Evolutionary conservation across 2,113 vertebrate genomes (phyloP), one percentile per base, ranked within the genome.

Genomic region (Bos indicus): DNA sequence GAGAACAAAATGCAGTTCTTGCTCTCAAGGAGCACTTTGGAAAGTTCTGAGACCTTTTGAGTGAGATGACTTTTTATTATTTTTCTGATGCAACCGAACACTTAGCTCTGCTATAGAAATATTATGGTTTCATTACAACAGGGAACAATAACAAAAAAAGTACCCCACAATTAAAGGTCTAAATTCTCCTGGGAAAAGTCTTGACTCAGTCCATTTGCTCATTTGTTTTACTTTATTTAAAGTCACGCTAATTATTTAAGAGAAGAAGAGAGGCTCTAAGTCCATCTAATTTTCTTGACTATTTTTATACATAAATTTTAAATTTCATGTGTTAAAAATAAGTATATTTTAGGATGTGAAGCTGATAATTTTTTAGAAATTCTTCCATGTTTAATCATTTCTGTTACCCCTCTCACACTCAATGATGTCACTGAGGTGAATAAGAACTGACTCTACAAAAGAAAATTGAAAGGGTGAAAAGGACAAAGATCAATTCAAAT

Each of bases 401-500:
- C 33, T 36, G 8, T 90, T 85, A 83, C 23, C 57, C 15, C 46
- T 96, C 94, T 89, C 51, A 80, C 19, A 96, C 59, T 94, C 80
- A 96, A 1, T 59, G 51, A 51, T 90, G 92, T 95, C 62, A 94
- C 56, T 84, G 62, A 96, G 1, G 28, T 90, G 28, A 96, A 88
- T 92, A 90, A 92, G 36, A 90, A 95, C 36, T 57, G 56, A 94
- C 16, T 97, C 56, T 92, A 94, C 51, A 94, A 94, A 95, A 92
- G 67, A 80, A 97, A 90, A 97, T 54, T 89, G 43, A 97, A 97
- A 97, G 57, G 93, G 81, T 96, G 81, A 98, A 98, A 97, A 97
- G 95, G 95, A 95, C 97, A 98, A 97, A 97, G 95, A 97, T 92
- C 81, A 95, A 94, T 21, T 97, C 89, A 96, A 95, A 84, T 97